A percentile compares a stretch with the other conserved stretches of the same genome.
These are phyloP conservation scores for Corapipo altera DNA, from an alignment of 2,113 vertebrate genomes.

Conservation along the genomic window DNA sequence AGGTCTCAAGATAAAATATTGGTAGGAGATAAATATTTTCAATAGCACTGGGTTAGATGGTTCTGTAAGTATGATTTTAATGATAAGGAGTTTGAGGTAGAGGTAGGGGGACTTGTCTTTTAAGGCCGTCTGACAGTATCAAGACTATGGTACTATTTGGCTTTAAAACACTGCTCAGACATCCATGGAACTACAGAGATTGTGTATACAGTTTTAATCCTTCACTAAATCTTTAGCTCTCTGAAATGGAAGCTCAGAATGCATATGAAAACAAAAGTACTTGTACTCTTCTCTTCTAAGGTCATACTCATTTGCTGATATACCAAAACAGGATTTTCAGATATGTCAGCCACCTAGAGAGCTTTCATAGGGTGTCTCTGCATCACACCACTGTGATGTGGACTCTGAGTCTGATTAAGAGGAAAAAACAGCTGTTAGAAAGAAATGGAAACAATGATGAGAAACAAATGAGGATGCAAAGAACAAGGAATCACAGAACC, in stretches of 20 bases:
- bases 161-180: background rate
- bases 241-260: background rate
- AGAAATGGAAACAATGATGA: background rate
- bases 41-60: background rate
- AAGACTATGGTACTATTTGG: background rate
- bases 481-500: background rate
- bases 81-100: background rate
- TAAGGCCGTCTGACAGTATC: background rate
- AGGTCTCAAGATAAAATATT: background rate
- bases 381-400: fast-evolving
- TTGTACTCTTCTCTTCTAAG: background rate
- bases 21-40: background rate
- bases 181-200: background rate
- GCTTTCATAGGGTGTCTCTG: background rate
- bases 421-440: background rate
- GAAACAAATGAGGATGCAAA: background rate
- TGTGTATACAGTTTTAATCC: background rate
- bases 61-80: background rate
- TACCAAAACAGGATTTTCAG: background rate
- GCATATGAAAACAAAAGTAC: background rate
- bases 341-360: background rate
- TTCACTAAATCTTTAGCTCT: background rate
- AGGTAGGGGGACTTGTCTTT: background rate
- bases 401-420: background rate
- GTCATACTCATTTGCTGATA: background rate